phyloP scores from a whole-genome alignment of 2,888 invertebrate species.

The Tachina fera region DNA sequence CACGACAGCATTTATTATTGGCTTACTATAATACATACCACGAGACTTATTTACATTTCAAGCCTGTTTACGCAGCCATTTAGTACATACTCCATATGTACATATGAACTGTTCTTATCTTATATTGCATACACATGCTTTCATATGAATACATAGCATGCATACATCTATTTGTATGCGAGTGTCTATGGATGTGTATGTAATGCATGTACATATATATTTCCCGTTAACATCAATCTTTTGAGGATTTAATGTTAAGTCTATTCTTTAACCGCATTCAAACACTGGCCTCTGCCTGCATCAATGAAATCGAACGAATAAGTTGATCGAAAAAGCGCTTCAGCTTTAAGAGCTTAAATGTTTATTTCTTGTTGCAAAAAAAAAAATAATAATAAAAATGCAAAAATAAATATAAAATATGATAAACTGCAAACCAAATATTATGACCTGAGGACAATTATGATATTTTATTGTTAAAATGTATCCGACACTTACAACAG shows the following conservation, averaged over 20 bases:
- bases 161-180: neutral
- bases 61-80: too few relatives aligned
- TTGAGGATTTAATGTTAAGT: conserved; percentile 72
- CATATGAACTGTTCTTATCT: conserved; percentile 14
- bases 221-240: conserved; percentile 83
- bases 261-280: conserved; percentile 61
- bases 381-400: neutral
- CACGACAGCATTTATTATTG: too few relatives aligned
- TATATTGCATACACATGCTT: neutral
- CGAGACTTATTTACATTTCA: too few relatives aligned
- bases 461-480: conserved; percentile 83
- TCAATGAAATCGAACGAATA: conserved; percentile 34
- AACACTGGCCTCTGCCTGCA: conserved; percentile 17
- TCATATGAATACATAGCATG: neutral
- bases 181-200: neutral
- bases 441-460: conserved; percentile 82
- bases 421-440: conserved; percentile 78
- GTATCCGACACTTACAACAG: conserved; percentile 77
- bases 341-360: conserved; percentile 54
- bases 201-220: conserved; percentile 75
- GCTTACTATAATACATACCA: too few relatives aligned
- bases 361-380: conserved; percentile 7
- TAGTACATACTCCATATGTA: too few relatives aligned
- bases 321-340: conserved; percentile 41
- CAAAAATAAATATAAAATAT: conserved; percentile 43